Evolutionary conservation across 2,113 vertebrate species (phyloP).

Genomic region (Calidris pugnax): DNA sequence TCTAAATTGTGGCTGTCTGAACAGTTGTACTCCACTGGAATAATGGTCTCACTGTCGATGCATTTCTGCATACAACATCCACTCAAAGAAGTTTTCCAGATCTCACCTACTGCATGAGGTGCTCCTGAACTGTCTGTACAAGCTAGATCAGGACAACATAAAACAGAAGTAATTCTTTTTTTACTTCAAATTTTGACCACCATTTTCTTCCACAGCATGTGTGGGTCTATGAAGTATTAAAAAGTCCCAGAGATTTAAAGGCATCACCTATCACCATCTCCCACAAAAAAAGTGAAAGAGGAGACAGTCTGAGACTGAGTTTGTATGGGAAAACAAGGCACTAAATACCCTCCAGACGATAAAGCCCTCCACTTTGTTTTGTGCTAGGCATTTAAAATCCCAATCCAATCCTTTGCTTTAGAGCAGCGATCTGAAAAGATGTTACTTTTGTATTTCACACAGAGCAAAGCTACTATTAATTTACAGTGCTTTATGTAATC

Average conservation of each 20-base stretch:
- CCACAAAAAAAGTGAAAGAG: background rate
- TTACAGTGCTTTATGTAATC: background rate
- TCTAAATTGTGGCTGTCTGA: conserved; percentile 60
- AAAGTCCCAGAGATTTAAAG: background rate
- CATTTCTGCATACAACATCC: conserved; percentile 93
- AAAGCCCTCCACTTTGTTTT: background rate
- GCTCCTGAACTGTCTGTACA: conserved; percentile 89
- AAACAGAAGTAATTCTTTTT: background rate
- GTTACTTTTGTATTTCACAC: background rate
- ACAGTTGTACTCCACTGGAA: conserved; percentile 84
- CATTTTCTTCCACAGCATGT: background rate
- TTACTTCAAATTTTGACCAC: background rate
- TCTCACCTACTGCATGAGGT: conserved; percentile 86
- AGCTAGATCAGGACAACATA: conserved; percentile 73
- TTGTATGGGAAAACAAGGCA: background rate
- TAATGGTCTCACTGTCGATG: conserved; percentile 83
- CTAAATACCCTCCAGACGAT: background rate
- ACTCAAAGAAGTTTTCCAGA: conserved; percentile 87
- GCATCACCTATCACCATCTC: background rate
- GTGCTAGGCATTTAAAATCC: background rate
- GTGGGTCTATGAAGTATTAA: background rate
- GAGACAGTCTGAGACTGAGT: background rate
- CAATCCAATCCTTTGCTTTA: background rate
- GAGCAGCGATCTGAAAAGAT: background rate
- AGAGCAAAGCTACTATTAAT: background rate